phyloP scores from a whole-genome alignment of 23 tunicate species.

The Phallusia fumigata region DNA sequence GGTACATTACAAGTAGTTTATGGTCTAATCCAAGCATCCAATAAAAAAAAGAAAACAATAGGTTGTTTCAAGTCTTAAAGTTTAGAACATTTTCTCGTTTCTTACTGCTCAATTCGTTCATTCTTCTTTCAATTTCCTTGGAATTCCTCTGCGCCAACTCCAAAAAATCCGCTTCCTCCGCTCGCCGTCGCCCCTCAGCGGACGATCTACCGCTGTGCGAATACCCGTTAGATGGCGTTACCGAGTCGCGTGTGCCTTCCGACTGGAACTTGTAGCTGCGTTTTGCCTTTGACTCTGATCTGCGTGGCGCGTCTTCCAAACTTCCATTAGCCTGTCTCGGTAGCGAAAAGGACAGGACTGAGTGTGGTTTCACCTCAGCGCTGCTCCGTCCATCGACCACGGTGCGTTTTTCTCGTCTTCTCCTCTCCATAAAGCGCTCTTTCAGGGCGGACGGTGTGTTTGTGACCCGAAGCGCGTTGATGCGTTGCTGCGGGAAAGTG shows the following conservation, averaged over 20 bases:
- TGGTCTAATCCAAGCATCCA: too few species aligned
- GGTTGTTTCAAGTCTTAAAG: too few species aligned
- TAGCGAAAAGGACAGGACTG: not conserved
- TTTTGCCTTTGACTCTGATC: constrained; percentile 17
- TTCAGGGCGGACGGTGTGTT: constrained; percentile 78
- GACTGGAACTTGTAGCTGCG: constrained; percentile 46
- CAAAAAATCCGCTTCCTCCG: not conserved
- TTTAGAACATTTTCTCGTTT: not conserved
- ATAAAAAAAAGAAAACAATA: too few species aligned
- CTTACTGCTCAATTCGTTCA: constrained; percentile 10
- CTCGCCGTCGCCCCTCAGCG: not conserved
- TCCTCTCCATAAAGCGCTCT: constrained; percentile 57
- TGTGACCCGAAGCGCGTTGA: constrained; percentile 43
- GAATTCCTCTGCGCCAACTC: constrained; percentile 27
- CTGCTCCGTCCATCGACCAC: not conserved
- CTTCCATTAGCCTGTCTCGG: not conserved
- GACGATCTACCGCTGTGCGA: not conserved
- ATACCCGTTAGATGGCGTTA: constrained; percentile 19
- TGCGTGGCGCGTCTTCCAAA: not conserved
- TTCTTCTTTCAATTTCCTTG: constrained; percentile 37
- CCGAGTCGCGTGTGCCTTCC: not conserved
- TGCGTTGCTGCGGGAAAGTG: constrained; percentile 62
- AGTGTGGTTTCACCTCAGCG: not conserved
- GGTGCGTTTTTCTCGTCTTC: constrained; percentile 20
- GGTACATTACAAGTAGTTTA: too few species aligned